phyloP scores from a whole-genome alignment of 2,888 invertebrate genomes.

The Odontocolon sp. region DNA sequence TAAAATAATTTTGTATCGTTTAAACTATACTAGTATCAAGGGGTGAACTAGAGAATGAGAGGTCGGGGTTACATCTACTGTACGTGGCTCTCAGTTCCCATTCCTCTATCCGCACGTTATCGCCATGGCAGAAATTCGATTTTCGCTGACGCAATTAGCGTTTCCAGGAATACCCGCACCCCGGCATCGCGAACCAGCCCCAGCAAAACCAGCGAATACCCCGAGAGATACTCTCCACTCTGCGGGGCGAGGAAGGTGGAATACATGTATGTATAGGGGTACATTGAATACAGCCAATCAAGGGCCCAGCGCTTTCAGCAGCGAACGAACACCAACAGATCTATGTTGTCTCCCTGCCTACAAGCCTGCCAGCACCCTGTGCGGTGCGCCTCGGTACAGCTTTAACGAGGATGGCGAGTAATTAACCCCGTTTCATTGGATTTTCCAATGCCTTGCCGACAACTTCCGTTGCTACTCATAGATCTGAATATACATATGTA shows the following conservation, averaged over 20 bases:
- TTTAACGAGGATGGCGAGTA: slow-evolving; percentile 66
- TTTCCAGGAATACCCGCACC: slow-evolving; percentile 46
- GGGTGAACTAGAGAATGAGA: slow-evolving; percentile 10
- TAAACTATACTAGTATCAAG: slow-evolving; percentile 27
- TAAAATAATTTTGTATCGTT: slow-evolving; percentile 30
- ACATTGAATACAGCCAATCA: slow-evolving; percentile 60
- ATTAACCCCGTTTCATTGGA: slow-evolving; percentile 74
- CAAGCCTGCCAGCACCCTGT: slow-evolving; percentile 15
- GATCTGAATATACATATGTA: not conserved
- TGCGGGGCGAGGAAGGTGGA: slow-evolving; percentile 1
- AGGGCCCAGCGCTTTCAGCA: slow-evolving; percentile 37
- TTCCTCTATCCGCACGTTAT: slow-evolving; percentile 44
- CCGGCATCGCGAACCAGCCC: slow-evolving; percentile 33
- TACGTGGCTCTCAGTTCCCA: not conserved
- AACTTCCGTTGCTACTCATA: slow-evolving; percentile 16
- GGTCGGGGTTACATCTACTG: slow-evolving; percentile 26
- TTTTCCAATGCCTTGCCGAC: slow-evolving; percentile 61
- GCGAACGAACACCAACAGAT: not conserved
- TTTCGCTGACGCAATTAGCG: slow-evolving; percentile 60
- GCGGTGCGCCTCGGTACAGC: slow-evolving; percentile 50
- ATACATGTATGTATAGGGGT: slow-evolving; percentile 40
- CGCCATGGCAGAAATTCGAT: slow-evolving; percentile 55
- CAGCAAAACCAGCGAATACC: slow-evolving; percentile 30
- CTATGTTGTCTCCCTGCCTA: slow-evolving; percentile 7
- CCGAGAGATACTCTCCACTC: slow-evolving; percentile 31